Percentiles rank a stretch among this genome's conserved stretches.
Evolutionary conservation across 2,797 vertebrate species (phyloP).

Genomic region (Gymnothorax javanicus): DNA sequence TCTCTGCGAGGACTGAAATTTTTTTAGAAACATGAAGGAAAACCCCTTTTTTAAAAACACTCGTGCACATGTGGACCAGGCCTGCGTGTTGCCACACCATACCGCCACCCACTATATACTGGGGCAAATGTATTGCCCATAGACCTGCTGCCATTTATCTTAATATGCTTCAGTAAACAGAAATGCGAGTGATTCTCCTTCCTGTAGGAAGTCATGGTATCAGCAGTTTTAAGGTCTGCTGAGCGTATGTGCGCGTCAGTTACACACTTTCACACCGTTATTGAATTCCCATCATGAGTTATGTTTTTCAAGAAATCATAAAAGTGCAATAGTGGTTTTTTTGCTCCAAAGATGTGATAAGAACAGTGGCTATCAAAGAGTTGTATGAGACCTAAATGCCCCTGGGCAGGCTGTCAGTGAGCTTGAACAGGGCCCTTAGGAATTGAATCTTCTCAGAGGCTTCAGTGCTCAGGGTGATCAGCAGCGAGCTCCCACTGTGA

Average conservation of each 20-base stretch:
- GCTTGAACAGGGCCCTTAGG: background rate
- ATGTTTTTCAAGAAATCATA: background rate
- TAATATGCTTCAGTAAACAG: too few species aligned
- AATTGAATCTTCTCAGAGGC: background rate
- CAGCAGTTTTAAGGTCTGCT: background rate
- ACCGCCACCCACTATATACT: too few species aligned
- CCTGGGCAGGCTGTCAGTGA: background rate
- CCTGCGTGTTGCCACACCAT: too few species aligned
- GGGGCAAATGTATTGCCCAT: too few species aligned
- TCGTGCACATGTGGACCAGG: too few species aligned
- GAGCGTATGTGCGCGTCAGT: background rate
- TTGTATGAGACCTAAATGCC: background rate
- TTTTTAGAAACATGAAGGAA: too few species aligned
- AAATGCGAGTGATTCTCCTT: background rate
- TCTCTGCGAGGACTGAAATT: too few species aligned
- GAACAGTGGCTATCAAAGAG: background rate
- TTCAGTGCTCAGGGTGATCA: conserved; percentile 11
- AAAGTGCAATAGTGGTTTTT: background rate
- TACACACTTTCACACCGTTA: background rate
- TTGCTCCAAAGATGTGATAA: background rate
- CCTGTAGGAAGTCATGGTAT: background rate
- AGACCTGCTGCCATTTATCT: too few species aligned
- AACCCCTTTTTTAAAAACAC: too few species aligned
- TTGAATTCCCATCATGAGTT: background rate
- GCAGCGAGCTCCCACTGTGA: conserved; percentile 14